These are phyloP conservation scores for Neosilurus hyrtlii DNA, from an alignment of 2,797 vertebrate species.

Conservation along the genomic window DNA sequence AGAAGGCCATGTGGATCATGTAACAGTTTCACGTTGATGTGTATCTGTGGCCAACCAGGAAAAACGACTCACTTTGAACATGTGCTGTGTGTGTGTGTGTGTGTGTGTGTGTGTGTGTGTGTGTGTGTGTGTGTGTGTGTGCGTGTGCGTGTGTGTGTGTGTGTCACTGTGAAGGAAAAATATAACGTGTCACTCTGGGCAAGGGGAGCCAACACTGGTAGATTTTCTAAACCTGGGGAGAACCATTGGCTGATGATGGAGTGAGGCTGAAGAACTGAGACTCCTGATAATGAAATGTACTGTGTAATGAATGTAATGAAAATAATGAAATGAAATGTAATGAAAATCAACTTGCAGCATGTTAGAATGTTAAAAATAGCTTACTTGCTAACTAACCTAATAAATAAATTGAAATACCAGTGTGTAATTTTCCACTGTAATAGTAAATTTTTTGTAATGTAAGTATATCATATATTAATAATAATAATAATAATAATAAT, in stretches of 20 bases:
- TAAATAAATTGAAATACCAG: too few relatives aligned
- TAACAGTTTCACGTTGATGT: conserved; percentile 66
- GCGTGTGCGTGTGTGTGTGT: conserved; percentile 2
- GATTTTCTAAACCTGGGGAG: background rate
- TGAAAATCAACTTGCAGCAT: background rate
- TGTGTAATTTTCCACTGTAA: too few relatives aligned
- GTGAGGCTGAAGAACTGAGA: background rate
- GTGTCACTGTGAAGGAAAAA: conserved; percentile 44
- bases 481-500: too few relatives aligned
- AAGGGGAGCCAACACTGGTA: background rate
- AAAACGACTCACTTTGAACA: conserved; percentile 63
- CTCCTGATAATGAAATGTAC: background rate
- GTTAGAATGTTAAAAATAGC: background rate
- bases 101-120: background rate
- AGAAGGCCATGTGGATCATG: conserved; percentile 64
- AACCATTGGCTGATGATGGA: background rate
- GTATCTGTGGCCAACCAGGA: conserved; percentile 62
- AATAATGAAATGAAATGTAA: too few relatives aligned
- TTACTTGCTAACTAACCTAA: too few relatives aligned
- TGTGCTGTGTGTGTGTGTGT: conserved; percentile 24
- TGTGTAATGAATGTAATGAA: too few relatives aligned
- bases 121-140: conserved; percentile 13
- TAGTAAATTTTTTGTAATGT: too few relatives aligned
- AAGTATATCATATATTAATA: too few relatives aligned
- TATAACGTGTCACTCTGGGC: conserved; percentile 36